Evolutionary conservation across 1,140 invertebrate genomes (phyloP).

Genomic region (Macrotrachela quadricornifera): DNA sequence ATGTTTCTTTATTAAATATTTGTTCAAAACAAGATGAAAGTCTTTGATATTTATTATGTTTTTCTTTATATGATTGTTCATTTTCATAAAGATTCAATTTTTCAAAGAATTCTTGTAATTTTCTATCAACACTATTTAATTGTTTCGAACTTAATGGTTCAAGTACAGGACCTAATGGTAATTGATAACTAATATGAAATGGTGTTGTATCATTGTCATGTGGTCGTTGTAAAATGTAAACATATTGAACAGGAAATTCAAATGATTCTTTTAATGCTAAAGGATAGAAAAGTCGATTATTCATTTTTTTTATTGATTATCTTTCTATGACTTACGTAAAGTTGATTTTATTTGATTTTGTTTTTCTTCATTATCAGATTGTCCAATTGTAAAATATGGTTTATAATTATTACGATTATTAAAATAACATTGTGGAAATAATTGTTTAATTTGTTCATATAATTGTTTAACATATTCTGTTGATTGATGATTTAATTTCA

Average conservation of each 20-base stretch:
- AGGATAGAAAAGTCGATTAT: neutral
- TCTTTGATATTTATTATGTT: neutral
- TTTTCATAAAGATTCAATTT: neutral
- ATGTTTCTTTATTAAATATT: too few relatives aligned
- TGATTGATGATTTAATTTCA: neutral
- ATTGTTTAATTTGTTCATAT: too few relatives aligned
- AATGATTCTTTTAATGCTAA: too few relatives aligned
- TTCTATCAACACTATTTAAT: neutral
- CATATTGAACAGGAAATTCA: too few relatives aligned
- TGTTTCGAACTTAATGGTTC: neutral
- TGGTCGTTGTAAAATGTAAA: too few relatives aligned
- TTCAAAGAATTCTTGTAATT: neutral
- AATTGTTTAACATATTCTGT: neutral
- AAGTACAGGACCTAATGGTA: neutral
- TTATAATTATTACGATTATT: neutral
- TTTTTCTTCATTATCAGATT: neutral
- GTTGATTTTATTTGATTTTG: neutral
- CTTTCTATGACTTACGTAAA: too few relatives aligned
- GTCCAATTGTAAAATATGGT: constrained; percentile 5
- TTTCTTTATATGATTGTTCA: neutral
- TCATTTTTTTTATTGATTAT: neutral
- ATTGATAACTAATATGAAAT: neutral
- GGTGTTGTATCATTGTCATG: neutral
- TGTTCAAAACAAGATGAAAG: neutral
- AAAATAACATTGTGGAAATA: too few relatives aligned